Evolutionary conservation across 2,797 vertebrate species (phyloP).

Genomic region (Philypnodon macrostomus): DNA sequence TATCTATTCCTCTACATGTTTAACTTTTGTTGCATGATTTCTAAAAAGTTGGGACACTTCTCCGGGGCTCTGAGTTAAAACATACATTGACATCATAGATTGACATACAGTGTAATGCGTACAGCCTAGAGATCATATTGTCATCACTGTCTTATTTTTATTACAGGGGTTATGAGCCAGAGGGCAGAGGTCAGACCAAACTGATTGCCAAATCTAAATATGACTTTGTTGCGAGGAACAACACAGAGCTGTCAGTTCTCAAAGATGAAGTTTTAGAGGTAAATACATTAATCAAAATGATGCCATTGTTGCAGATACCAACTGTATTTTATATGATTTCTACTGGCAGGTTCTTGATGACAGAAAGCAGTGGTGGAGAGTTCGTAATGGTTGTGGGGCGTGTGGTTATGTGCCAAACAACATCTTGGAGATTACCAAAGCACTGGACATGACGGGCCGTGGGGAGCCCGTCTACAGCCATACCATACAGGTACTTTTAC

Average conservation of each 20-base stretch:
- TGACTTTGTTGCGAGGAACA: conserved; percentile 92
- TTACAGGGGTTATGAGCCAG: conserved; percentile 79
- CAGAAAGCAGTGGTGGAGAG: conserved; percentile 98
- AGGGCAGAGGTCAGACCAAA: conserved; percentile 70
- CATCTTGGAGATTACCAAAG: conserved; percentile 85
- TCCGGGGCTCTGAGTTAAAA: conserved; percentile 66
- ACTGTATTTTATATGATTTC: neutral
- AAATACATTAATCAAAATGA: conserved; percentile 15
- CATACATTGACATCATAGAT: neutral
- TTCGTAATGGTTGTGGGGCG: conserved; percentile 81
- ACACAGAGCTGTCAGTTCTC: conserved; percentile 89
- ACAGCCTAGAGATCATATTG: neutral
- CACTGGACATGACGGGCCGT: conserved; percentile 69
- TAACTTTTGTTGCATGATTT: neutral
- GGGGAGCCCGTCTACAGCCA: conserved; percentile 87
- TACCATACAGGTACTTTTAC: conserved; percentile 85
- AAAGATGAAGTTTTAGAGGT: conserved; percentile 97
- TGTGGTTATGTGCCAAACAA: conserved; percentile 97
- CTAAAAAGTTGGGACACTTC: conserved; percentile 69
- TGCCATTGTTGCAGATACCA: neutral
- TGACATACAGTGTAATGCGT: neutral
- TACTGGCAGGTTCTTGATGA: conserved; percentile 88
- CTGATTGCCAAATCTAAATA: conserved; percentile 92
- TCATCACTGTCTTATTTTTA: neutral
- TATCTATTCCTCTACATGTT: neutral